phyloP scores from a whole-genome alignment of 2,113 vertebrate species.

The Cranoglanis bouderius region DNA sequence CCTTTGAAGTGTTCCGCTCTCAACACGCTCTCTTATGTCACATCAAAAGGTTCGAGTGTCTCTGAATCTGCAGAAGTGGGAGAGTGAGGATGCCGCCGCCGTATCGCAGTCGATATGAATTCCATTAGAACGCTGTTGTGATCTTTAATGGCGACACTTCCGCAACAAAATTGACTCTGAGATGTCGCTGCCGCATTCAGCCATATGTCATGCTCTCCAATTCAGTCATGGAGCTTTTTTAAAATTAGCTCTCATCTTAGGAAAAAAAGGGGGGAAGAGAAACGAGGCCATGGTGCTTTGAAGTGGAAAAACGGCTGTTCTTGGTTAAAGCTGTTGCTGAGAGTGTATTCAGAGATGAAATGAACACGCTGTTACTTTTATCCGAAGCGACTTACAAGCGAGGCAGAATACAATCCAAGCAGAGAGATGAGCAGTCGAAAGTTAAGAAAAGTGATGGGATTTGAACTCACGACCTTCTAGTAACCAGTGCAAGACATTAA shows the following conservation, averaged over 20 bases:
- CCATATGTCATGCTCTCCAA: conserved; percentile 6
- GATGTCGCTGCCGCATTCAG: conserved; percentile 13
- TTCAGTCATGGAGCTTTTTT: conserved; percentile 30
- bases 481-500: neutral
- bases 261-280: neutral
- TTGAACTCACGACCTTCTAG: neutral
- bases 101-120: neutral
- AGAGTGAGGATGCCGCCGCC: neutral
- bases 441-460: neutral
- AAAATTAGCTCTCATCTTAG: conserved; percentile 16
- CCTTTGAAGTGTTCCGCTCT: conserved; percentile 13
- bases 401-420: neutral
- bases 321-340: neutral
- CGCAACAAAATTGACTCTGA: conserved; percentile 8
- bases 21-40: neutral
- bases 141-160: conserved; percentile 21
- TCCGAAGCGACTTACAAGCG: neutral
- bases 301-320: conserved; percentile 7
- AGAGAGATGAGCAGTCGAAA: neutral
- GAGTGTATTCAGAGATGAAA: conserved; percentile 12
- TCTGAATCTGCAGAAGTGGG: conserved; percentile 21
- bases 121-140: neutral
- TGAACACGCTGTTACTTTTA: conserved; percentile 5
- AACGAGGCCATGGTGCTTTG: neutral
- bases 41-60: conserved; percentile 19